phyloP scores from a whole-genome alignment of 2,888 invertebrate genomes.

The Papilio gigon region DNA sequence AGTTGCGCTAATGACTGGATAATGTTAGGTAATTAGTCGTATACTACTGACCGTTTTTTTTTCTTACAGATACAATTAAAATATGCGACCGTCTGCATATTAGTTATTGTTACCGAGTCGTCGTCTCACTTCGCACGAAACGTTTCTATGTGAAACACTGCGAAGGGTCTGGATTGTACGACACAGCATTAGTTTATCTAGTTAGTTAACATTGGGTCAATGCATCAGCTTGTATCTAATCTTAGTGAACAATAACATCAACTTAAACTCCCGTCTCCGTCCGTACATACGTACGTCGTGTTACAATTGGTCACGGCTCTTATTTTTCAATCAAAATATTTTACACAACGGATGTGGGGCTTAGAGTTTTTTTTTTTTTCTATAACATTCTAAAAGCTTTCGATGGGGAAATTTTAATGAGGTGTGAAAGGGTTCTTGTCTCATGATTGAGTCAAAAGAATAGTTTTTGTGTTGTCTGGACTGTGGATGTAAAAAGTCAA shows the following conservation, averaged over 20 bases:
- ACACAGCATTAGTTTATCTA: too few species aligned
- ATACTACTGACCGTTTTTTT: too few species aligned
- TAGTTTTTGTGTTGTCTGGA: slow-evolving; percentile 54
- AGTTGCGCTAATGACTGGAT: too few species aligned
- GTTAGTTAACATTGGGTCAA: slow-evolving; percentile 4
- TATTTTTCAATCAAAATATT: slow-evolving; percentile 81
- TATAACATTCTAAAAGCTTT: slow-evolving; percentile 57
- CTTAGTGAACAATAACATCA: slow-evolving; percentile 48
- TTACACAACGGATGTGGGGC: slow-evolving; percentile 68
- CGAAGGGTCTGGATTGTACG: too few species aligned
- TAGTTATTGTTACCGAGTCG: too few species aligned
- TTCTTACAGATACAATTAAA: too few species aligned
- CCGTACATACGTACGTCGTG: slow-evolving; percentile 48
- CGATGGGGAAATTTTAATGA: slow-evolving; percentile 70
- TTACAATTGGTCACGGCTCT: slow-evolving; percentile 71
- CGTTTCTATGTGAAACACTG: too few species aligned
- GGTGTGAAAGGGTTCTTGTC: slow-evolving; percentile 76
- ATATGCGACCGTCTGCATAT: too few species aligned
- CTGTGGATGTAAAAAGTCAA: slow-evolving; percentile 44
- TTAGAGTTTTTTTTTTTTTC: slow-evolving; percentile 65
- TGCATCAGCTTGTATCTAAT: slow-evolving; percentile 29
- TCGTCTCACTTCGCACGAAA: too few species aligned
- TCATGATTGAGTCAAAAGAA: slow-evolving; percentile 70
- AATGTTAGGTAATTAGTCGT: too few species aligned
- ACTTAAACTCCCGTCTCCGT: slow-evolving; percentile 35